phyloP scores from a whole-genome alignment of 1,140 invertebrate genomes.

The Zaprionus nigranus region DNA sequence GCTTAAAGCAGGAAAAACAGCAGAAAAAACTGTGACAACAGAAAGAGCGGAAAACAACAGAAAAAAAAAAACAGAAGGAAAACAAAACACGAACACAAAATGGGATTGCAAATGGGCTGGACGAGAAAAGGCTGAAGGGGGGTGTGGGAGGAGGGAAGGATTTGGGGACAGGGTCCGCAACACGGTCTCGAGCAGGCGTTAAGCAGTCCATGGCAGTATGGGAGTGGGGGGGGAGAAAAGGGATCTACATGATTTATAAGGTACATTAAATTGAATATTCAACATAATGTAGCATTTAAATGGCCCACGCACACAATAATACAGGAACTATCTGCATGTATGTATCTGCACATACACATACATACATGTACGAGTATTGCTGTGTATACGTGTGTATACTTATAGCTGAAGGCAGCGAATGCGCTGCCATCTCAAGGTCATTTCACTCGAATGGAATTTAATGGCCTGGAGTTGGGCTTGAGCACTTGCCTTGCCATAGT shows the following conservation, averaged over 20 bases:
- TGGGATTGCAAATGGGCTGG: constrained; percentile 3
- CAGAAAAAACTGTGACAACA: constrained; percentile 35
- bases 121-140: neutral
- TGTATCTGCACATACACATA: constrained; percentile 6
- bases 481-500: neutral
- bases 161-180: neutral
- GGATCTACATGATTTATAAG: constrained; percentile 80
- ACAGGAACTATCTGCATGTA: constrained; percentile 27
- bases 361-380: no score
- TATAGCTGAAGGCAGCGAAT: constrained; percentile 11
- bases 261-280: constrained; percentile 81
- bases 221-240: constrained; percentile 30
- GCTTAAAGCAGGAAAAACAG: constrained; percentile 26
- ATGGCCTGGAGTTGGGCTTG: constrained; percentile 18
- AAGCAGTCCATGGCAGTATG: constrained; percentile 19
- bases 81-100: constrained; percentile 12
- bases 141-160: no score
- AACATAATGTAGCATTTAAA: constrained; percentile 81
- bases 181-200: constrained; percentile 20
- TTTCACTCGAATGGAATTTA: constrained; percentile 40
- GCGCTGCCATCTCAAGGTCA: constrained; percentile 41
- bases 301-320: constrained; percentile 62
- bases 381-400: neutral
- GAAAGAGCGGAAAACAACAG: constrained; percentile 9
- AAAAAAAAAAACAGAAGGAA: constrained; percentile 7